phyloP scores from a whole-genome alignment of 2,113 vertebrate species.

The Alectura lathami region DNA sequence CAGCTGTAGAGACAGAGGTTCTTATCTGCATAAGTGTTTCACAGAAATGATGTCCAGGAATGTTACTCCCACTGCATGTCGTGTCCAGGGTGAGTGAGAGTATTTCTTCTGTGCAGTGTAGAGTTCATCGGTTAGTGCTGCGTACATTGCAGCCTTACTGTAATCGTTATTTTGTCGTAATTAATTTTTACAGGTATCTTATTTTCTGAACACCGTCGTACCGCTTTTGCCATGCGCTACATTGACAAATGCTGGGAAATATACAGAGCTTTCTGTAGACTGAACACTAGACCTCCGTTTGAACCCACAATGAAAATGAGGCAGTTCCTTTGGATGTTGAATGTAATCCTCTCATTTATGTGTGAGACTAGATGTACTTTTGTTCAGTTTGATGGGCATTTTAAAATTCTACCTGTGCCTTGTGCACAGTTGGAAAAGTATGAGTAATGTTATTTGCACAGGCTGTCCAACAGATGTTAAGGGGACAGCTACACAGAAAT shows the following conservation, averaged over 20 bases:
- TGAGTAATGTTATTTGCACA: neutral
- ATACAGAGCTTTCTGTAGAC: slow-evolving; percentile 69
- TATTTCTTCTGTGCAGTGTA: neutral
- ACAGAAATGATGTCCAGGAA: slow-evolving; percentile 82
- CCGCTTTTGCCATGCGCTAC: slow-evolving; percentile 69
- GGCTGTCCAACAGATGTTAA: neutral
- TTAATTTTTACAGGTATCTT: slow-evolving; percentile 76
- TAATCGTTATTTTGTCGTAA: neutral
- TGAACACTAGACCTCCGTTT: neutral
- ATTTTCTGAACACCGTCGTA: slow-evolving; percentile 70
- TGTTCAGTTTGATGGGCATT: neutral
- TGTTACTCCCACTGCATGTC: slow-evolving; percentile 80
- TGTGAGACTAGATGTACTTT: neutral
- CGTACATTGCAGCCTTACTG: neutral
- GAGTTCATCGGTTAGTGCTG: neutral
- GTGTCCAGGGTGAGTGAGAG: slow-evolving; percentile 79
- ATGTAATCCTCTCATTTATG: slow-evolving; percentile 68
- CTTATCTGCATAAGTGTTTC: slow-evolving; percentile 81
- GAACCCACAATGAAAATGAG: slow-evolving; percentile 81
- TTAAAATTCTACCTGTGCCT: neutral
- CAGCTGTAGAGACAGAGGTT: slow-evolving; percentile 72
- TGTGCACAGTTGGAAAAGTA: neutral
- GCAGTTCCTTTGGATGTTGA: slow-evolving; percentile 88
- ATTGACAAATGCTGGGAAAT: slow-evolving; percentile 82
- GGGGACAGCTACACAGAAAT: neutral